Evolutionary conservation across 2,888 invertebrate species (phyloP).

Genomic region (Nymphalis c-album): DNA sequence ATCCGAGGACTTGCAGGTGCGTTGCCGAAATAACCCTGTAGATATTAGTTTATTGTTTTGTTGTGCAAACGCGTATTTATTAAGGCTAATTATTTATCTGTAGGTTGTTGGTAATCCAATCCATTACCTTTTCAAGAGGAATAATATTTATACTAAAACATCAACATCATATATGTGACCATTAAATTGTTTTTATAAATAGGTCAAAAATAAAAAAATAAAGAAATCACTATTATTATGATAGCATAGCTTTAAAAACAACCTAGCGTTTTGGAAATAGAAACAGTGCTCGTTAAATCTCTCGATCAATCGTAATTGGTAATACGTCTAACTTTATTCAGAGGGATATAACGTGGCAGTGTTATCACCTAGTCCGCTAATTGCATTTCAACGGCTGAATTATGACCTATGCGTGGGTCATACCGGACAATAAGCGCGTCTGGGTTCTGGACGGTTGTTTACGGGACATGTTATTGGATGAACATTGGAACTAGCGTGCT

Average conservation of each 20-base stretch:
- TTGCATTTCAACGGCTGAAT: conserved; percentile 69
- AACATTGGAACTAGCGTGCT: not conserved
- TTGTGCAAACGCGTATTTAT: too few species aligned
- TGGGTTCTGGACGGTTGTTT: conserved; percentile 16
- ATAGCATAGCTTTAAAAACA: not conserved
- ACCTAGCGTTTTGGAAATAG: not conserved
- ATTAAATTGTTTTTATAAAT: too few species aligned
- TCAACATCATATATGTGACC: too few species aligned
- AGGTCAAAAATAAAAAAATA: too few species aligned
- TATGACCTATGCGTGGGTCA: conserved; percentile 48
- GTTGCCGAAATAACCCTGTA: too few species aligned
- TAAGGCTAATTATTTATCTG: too few species aligned
- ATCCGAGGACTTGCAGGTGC: too few species aligned
- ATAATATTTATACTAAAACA: too few species aligned
- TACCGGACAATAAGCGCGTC: conserved; percentile 25
- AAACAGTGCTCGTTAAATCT: not conserved
- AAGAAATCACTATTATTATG: not conserved
- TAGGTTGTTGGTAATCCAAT: too few species aligned
- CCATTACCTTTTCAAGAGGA: too few species aligned
- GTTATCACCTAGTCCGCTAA: conserved; percentile 72
- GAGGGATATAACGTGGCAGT: conserved; percentile 48
- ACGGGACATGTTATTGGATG: conserved; percentile 21
- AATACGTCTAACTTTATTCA: conserved; percentile 24
- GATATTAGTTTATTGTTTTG: too few species aligned
- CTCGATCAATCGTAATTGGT: conserved; percentile 14